Evolutionary conservation across 30 jellyfish, hydroid and myxozoan genomes (phyloP).

Genomic region (Nemopilema nomurai): DNA sequence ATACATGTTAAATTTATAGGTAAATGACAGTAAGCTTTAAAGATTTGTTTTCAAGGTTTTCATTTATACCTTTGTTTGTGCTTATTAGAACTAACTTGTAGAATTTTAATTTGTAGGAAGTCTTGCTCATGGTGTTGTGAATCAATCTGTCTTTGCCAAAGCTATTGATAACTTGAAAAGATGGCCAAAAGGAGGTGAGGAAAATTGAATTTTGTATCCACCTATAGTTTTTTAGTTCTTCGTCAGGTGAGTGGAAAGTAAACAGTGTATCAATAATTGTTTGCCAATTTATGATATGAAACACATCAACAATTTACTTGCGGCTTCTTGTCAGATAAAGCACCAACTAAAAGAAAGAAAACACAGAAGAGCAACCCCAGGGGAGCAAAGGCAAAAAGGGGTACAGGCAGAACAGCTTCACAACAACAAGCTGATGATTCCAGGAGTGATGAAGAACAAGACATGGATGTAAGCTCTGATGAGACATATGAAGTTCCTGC

Average conservation of each 20-base stretch:
- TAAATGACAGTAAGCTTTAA: too few relatives aligned
- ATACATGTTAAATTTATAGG: too few relatives aligned
- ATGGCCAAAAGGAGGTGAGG: conserved; percentile 36
- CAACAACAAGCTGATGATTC: conserved; percentile 1
- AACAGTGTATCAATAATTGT: not conserved
- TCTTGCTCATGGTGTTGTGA: conserved; percentile 46
- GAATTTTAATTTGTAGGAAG: conserved; percentile 33
- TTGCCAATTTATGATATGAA: not conserved
- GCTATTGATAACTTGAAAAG: conserved; percentile 34
- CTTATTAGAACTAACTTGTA: too few relatives aligned
- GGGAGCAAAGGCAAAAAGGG: conserved; percentile 31
- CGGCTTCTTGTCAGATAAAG: not conserved
- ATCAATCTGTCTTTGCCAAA: conserved; percentile 18
- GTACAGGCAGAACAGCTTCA: not conserved
- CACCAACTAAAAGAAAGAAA: conserved; percentile 30
- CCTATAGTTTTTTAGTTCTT: not conserved
- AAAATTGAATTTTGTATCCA: too few relatives aligned
- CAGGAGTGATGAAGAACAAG: conserved; percentile 11
- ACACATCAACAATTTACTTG: not conserved
- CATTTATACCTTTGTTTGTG: not conserved
- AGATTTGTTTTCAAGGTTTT: too few relatives aligned
- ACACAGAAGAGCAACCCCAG: conserved; percentile 3
- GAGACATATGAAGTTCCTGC: not conserved
- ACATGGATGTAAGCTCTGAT: not conserved
- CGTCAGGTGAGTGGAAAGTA: not conserved